phyloP scores from a whole-genome alignment of 2,888 invertebrate species.

The Drosophila longiperda region DNA sequence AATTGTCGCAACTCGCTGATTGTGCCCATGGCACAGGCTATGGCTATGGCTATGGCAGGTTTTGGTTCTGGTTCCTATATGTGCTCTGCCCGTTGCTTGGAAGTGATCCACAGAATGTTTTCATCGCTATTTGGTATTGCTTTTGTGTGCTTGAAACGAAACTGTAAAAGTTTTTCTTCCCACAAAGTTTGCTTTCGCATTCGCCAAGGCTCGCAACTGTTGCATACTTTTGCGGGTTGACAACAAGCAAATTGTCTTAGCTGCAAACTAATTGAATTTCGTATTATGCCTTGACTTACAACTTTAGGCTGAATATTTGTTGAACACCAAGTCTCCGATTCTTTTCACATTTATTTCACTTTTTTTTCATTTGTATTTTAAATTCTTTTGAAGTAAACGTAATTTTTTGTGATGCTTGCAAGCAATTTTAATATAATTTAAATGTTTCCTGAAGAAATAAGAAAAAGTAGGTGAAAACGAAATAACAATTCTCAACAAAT shows the following conservation, averaged over 20 bases:
- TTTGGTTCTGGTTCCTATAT: constrained; percentile 6
- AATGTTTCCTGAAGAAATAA: neutral
- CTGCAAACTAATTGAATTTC: neutral
- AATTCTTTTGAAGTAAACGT: neutral
- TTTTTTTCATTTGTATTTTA: neutral
- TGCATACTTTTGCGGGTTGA: constrained; percentile 3
- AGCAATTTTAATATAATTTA: neutral
- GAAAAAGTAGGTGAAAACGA: neutral
- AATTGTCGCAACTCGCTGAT: constrained; percentile 52
- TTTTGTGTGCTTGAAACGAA: constrained; percentile 2
- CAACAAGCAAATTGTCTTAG: constrained; percentile 1
- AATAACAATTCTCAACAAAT: neutral
- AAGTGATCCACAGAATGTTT: constrained; percentile 29
- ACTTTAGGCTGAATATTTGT: neutral
- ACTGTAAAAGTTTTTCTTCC: constrained; percentile 5
- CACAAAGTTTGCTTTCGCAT: constrained; percentile 4
- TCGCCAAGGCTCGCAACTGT: constrained; percentile 7
- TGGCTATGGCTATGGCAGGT: neutral
- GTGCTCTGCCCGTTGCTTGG: neutral
- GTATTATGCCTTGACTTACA: neutral
- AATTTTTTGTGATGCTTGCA: neutral
- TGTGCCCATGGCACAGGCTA: neutral
- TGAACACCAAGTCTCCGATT: neutral
- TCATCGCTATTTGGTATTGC: constrained; percentile 24
- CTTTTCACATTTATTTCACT: neutral